These are phyloP conservation scores for Passerina amoena DNA, from an alignment of 2,113 vertebrate species.

Conservation along the genomic window DNA sequence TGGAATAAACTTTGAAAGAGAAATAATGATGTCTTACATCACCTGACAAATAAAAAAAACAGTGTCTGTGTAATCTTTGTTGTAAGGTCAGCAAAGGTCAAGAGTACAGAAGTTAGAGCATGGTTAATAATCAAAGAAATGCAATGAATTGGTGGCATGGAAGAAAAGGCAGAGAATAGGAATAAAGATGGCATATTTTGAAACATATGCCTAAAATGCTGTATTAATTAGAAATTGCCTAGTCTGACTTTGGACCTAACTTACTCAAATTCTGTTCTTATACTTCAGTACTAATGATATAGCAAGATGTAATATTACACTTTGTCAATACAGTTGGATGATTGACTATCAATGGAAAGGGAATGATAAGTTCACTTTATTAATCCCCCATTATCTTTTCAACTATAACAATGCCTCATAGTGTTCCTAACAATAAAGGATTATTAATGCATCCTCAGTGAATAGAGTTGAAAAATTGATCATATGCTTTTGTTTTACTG, in stretches of 20 bases:
- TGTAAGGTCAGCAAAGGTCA: neutral
- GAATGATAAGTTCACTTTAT: neutral
- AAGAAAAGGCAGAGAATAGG: neutral
- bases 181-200: neutral
- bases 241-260: neutral
- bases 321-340: neutral
- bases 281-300: neutral
- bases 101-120: neutral
- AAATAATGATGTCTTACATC: neutral
- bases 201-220: neutral
- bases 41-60: neutral
- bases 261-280: neutral
- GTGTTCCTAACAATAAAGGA: neutral
- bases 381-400: neutral
- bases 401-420: neutral
- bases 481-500: neutral
- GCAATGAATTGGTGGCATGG: neutral
- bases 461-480: constrained; percentile 2
- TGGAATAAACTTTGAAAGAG: neutral
- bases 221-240: neutral
- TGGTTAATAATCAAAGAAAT: neutral
- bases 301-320: neutral
- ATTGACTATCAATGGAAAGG: neutral
- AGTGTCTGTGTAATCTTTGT: neutral
- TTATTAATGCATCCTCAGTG: neutral